phyloP scores from a whole-genome alignment of 2,888 invertebrate species.

The Ceriagrion tenellum region DNA sequence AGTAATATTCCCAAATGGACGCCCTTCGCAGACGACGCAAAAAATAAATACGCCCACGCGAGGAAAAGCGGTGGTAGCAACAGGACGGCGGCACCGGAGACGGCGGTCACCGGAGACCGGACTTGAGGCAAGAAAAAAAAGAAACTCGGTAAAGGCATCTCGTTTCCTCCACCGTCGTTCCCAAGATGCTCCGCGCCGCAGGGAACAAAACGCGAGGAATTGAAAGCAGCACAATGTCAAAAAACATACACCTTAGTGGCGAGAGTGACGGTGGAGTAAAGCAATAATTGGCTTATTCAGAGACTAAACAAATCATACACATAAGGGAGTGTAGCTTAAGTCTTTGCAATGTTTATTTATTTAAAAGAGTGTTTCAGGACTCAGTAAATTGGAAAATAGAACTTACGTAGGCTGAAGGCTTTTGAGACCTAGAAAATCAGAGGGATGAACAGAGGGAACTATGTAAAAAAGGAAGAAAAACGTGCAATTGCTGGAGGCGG shows the following conservation, averaged over 20 bases:
- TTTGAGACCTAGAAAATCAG: too few species aligned
- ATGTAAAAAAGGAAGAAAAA: too few species aligned
- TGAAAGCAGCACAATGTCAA: not conserved
- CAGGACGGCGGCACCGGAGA: not conserved
- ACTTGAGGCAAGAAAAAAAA: not conserved
- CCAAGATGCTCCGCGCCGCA: not conserved
- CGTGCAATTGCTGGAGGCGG: too few species aligned
- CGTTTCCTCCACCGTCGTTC: not conserved
- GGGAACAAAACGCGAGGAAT: not conserved
- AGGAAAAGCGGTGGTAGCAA: not conserved
- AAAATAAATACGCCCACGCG: not conserved
- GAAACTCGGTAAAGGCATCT: not conserved
- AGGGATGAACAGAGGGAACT: too few species aligned
- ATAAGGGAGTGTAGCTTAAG: too few species aligned
- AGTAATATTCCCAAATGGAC: not conserved
- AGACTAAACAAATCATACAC: too few species aligned
- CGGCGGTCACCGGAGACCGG: not conserved
- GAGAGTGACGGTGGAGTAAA: too few species aligned
- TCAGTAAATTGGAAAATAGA: too few species aligned
- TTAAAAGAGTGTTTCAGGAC: too few species aligned
- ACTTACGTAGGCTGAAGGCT: too few species aligned
- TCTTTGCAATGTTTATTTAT: too few species aligned
- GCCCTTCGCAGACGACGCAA: not conserved
- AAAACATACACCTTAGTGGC: not conserved
- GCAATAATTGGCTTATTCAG: too few species aligned